Evolutionary conservation across 2,113 vertebrate species (phyloP).

Genomic region (Chamaea fasciata): DNA sequence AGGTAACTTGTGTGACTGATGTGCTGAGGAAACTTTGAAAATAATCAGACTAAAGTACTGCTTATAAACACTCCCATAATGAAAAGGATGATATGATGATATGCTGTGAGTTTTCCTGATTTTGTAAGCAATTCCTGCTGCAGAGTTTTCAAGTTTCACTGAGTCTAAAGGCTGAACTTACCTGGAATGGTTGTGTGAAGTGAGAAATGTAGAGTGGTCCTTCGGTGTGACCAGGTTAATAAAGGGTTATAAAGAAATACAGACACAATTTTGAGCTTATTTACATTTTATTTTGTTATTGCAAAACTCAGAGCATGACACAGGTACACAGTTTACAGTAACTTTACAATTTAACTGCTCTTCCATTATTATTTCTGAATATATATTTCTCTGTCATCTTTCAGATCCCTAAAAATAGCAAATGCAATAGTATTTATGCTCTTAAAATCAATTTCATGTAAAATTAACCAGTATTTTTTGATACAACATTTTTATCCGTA

Average conservation of each 20-base stretch:
- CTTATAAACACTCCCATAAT: not conserved
- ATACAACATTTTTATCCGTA: not conserved
- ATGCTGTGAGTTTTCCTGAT: not conserved
- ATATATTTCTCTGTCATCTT: not conserved
- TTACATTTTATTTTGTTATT: conserved; percentile 7
- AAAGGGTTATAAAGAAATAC: not conserved
- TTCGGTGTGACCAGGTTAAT: not conserved
- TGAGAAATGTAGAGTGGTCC: not conserved
- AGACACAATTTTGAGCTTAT: not conserved
- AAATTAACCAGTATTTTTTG: not conserved
- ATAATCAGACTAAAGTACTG: not conserved
- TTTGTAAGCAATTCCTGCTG: not conserved
- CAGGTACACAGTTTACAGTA: not conserved
- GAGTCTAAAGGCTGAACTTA: not conserved
- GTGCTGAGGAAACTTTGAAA: not conserved
- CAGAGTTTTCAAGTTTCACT: not conserved
- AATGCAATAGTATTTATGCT: not conserved
- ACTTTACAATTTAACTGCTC: not conserved
- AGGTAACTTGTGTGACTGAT: not conserved
- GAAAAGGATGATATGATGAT: not conserved
- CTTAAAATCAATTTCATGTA: not conserved
- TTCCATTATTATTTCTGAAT: not conserved
- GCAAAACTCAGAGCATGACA: not conserved
- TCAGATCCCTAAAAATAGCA: not conserved
- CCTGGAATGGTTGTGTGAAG: not conserved